These are phyloP conservation scores for Meganola albula DNA, from an alignment of 2,888 invertebrate species.

Conservation along the genomic window DNA sequence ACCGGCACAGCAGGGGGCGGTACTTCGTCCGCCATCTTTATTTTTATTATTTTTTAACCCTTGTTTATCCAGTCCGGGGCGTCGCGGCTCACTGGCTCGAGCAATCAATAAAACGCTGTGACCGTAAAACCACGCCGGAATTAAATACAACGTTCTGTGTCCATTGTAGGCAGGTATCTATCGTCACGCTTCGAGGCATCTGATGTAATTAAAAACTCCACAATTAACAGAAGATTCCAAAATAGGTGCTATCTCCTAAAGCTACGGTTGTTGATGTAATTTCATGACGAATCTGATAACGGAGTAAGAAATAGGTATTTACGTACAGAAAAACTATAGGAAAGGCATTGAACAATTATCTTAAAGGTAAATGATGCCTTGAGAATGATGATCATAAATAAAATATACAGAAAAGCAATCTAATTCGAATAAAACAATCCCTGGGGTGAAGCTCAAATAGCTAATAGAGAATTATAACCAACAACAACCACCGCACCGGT, in stretches of 20 bases:
- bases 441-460: conserved; percentile 44
- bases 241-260: conserved; percentile 25
- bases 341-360: too few species aligned
- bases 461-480: conserved; percentile 73
- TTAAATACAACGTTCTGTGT: conserved; percentile 55
- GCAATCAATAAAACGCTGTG: conserved; percentile 72
- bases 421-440: conserved; percentile 31
- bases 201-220: conserved; percentile 44
- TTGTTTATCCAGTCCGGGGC: conserved; percentile 70
- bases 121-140: conserved; percentile 65
- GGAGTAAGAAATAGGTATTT: background rate
- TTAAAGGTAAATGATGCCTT: too few species aligned
- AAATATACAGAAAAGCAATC: conserved; percentile 44
- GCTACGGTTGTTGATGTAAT: conserved; percentile 14
- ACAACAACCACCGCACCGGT: conserved; percentile 58
- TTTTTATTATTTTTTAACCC: conserved; percentile 63
- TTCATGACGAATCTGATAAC: conserved; percentile 15
- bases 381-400: too few species aligned
- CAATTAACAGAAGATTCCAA: conserved; percentile 22
- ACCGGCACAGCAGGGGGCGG: conserved; percentile 66
- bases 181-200: conserved; percentile 35
- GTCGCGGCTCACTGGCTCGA: conserved; percentile 62
- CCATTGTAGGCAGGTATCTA: conserved; percentile 37
- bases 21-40: conserved; percentile 64
- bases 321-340: too few species aligned